Evolutionary conservation across 2,888 invertebrate genomes (phyloP), one percentile per base, ranked within the genome.

Genomic region (Myopa testacea): DNA sequence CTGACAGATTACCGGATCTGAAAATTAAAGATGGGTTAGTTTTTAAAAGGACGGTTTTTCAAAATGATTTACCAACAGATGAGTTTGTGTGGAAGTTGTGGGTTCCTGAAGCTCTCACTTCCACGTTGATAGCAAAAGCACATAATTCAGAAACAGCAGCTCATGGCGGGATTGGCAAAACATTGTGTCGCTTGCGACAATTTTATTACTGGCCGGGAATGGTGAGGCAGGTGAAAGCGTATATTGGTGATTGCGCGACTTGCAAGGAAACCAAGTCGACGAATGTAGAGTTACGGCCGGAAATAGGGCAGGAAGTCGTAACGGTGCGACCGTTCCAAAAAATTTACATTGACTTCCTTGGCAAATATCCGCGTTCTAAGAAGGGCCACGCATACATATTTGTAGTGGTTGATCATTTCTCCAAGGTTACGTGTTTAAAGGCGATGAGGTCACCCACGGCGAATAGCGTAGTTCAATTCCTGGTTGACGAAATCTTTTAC

Each of bases 401-500:
- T 16, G 78, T 71, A 37, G 78, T 82, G 1, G 6, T 82, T 4
- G 81, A 82, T 37, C 81, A 81, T 14, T 77, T 81, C 6, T 58
- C 80, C 0, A 80, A 82, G 76, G 81, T 78, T 62, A 63, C 73
- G 1, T 78, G 81, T 14, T 52, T 80, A 75, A 68, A 71, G 34
- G 78, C 79, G 0, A 75, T 82, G 78, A 76, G 37, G n/a, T 75
- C 78, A 19, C 76, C 78, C 3, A 78, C 76, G 1, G 52, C 78
- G 1, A 40, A 26, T 19, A 52, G 52, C 68, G 67, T 82, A 10
- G n/a, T 79, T 1, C 38, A 81, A 12, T 81, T 76, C 26, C 40
- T 81, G 1, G 75, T 72, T 16, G 50, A 81, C 14, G 81, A 83
- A 8, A 50, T 81, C 5, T 84, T 84, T 73, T 72, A 81, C 26